Base-by-base conservation (phyloP, 1,140 invertebrate genomes). In the Drosophila kepulauana region DNA sequence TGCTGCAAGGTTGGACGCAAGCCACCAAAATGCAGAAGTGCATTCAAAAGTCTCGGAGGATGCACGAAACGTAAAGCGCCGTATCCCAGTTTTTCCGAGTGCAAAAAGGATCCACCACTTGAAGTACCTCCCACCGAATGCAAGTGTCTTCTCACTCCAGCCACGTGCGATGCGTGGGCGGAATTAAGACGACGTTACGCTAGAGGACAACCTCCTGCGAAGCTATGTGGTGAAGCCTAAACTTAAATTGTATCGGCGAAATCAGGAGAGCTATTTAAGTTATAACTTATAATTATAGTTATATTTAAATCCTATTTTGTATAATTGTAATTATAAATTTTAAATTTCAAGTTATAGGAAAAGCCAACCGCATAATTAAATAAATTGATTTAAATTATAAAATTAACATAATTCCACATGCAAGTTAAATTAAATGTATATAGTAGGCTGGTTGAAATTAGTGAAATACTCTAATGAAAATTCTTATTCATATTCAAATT, bases 71-170 rank as follows among this genome's bases (percentile, higher is more conserved):
- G 67, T 1, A 74, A 68, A 7, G n/a, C 86, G 0, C 85, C 86
- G 0, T 89, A 90, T 41, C 85, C 85, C 0, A 58, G 81, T 2
- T 89, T 69, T 33, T 90, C 85, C 0, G 85, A 88, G 41, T 88
- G 84, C 49, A 5, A 48, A 7, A 78, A 58, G 25, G 7, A 80
- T 16, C 11, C 28, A 3, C 5, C 6, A 0, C n/a, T 25, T 0
- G 30, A 20, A 10, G 0, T 11, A 1, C 20, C 64, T 0, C 72
- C 63, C 2, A 33, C 20, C 4, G 85, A 89, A 20, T 89, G 85
- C 56, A 11, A 30, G 1, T 89, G 85, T 56, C 16, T 81, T 4
- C 10, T 49, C 0, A 8, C 20, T 0, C 33, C 35, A 0, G 56
- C 78, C 0, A 7, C 72, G 0, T 81, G 78, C 8, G 75, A 81